phyloP scores from a whole-genome alignment of 2,888 invertebrate genomes.

The Asteroscopus sphinx region DNA sequence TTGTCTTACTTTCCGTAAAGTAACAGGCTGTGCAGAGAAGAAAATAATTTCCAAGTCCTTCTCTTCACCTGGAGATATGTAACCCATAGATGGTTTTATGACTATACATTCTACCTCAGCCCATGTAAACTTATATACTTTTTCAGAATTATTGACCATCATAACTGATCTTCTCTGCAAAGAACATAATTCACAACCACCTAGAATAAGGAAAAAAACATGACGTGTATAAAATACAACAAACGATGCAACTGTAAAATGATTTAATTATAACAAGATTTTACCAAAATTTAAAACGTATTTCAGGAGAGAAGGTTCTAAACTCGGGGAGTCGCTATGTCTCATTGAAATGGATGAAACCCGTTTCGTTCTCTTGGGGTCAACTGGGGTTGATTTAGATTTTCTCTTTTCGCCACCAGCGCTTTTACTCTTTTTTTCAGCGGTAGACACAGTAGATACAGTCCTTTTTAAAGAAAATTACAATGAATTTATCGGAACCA shows the following conservation, averaged over 20 bases:
- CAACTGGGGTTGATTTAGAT: conserved; percentile 57
- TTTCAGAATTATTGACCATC: conserved; percentile 85
- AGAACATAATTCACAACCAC: conserved; percentile 79
- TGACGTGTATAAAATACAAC: background rate
- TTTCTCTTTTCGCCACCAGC: conserved; percentile 68
- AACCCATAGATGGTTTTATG: conserved; percentile 81
- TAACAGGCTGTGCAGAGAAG: conserved; percentile 72
- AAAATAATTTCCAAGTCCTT: conserved; percentile 84
- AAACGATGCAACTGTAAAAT: too few relatives aligned
- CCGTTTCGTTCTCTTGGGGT: conserved; percentile 66
- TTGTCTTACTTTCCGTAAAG: conserved; percentile 69
- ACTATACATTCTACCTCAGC: conserved; percentile 70
- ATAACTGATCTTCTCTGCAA: conserved; percentile 77
- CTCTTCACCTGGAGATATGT: conserved; percentile 85
- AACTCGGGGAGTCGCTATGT: conserved; percentile 62
- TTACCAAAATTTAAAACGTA: conserved; percentile 82
- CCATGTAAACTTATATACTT: conserved; percentile 84
- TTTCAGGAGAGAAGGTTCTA: conserved; percentile 75
- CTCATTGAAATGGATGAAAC: conserved; percentile 69
- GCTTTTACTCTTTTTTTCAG: conserved; percentile 72
- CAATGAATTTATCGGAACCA: conserved; percentile 2
- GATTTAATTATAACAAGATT: too few relatives aligned
- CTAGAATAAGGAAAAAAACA: conserved; percentile 57
- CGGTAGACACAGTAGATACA: conserved; percentile 69
- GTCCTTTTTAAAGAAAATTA: conserved; percentile 59